These are phyloP conservation scores for Phymanthus crucifer DNA, from an alignment of 92 coral and sea anemone genomes.

Conservation along the genomic window DNA sequence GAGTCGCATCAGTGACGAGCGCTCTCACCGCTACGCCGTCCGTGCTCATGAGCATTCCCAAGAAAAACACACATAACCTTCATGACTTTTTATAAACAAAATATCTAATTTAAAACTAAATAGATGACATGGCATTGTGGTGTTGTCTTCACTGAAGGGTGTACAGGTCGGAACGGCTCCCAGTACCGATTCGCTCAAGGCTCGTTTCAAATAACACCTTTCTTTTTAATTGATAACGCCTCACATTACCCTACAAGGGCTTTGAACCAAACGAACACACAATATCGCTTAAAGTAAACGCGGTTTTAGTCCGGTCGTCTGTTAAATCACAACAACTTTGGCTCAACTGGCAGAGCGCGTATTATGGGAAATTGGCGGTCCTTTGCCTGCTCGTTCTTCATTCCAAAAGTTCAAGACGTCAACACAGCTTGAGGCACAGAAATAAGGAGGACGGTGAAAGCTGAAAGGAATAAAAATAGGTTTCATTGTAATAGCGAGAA, in stretches of 20 bases:
- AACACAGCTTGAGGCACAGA: neutral
- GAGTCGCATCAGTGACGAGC: too few species aligned
- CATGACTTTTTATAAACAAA: neutral
- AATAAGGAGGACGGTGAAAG: neutral
- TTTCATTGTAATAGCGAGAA: neutral
- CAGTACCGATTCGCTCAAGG: neutral
- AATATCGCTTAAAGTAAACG: too few species aligned
- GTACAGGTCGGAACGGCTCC: neutral
- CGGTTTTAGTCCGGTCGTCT: too few species aligned
- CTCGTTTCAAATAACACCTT: neutral
- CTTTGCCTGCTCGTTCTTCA: neutral
- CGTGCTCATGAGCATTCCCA: neutral
- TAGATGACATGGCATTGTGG: neutral
- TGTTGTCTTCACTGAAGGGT: neutral
- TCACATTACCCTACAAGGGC: too few species aligned
- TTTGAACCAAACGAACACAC: too few species aligned
- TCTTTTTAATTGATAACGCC: too few species aligned
- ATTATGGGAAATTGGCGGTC: too few species aligned
- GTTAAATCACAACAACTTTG: too few species aligned
- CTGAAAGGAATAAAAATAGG: neutral
- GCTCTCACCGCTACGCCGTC: too few species aligned
- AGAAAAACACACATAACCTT: neutral
- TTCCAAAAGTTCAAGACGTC: slow-evolving; percentile 1
- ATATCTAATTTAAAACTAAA: neutral
- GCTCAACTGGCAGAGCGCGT: too few species aligned